Evolutionary conservation across 2,888 invertebrate genomes (phyloP).

Genomic region (Temnothorax ravouxi): DNA sequence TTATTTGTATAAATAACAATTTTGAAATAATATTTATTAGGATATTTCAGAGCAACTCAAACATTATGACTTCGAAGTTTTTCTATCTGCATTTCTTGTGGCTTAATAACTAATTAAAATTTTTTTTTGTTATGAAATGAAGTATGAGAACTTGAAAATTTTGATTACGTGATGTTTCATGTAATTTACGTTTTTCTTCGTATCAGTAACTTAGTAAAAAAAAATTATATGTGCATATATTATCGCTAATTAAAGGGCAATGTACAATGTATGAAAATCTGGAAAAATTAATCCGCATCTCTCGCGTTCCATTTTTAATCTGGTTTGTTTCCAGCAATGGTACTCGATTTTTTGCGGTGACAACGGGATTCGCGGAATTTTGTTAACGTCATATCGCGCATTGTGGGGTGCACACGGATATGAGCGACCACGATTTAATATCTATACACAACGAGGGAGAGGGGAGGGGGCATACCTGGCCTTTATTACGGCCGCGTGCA

Average conservation of each 20-base stretch:
- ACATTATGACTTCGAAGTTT: neutral
- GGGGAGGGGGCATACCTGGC: constrained; percentile 16
- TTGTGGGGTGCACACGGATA: neutral
- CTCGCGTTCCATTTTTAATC: constrained; percentile 25
- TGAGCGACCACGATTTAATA: constrained; percentile 37
- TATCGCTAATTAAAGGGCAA: neutral
- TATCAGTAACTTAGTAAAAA: neutral
- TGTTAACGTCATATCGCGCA: constrained; percentile 8
- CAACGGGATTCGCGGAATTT: constrained; percentile 38
- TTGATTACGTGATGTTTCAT: neutral
- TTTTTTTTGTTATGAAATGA: neutral
- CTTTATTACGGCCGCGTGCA: constrained; percentile 47
- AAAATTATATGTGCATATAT: neutral
- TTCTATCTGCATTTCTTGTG: neutral
- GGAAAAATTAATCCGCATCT: constrained; percentile 13
- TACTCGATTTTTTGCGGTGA: constrained; percentile 32
- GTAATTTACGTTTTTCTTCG: neutral
- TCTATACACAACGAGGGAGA: constrained; percentile 25
- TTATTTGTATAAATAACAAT: constrained; percentile 13
- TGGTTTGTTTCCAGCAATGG: neutral
- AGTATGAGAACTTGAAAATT: neutral
- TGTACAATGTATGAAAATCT: neutral
- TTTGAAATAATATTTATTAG: neutral
- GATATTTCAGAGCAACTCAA: neutral
- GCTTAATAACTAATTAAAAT: neutral